Conservation (phyloP, 2,797 vertebrate genomes). For the Arremon brunneinucha region DNA sequence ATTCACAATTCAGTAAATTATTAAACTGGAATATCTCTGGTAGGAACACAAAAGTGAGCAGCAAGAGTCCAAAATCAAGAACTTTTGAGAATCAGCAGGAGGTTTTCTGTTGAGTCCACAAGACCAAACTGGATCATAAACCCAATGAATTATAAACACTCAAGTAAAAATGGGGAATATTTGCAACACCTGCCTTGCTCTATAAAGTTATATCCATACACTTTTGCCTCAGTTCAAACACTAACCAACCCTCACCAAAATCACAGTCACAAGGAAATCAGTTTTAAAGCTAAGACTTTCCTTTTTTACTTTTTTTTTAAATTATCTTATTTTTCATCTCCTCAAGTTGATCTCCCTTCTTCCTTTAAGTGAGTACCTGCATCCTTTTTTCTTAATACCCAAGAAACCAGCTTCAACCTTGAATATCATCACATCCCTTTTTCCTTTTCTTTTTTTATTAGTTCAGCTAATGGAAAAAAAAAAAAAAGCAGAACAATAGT, state of each 20-base stretch:
- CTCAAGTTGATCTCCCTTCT: not conserved
- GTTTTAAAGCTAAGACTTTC: not conserved
- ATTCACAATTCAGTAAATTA: not conserved
- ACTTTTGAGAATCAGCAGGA: not conserved
- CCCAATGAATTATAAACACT: not conserved
- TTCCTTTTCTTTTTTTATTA: not conserved
- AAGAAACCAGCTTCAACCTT: slow-evolving; percentile 8
- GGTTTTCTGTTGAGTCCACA: not conserved
- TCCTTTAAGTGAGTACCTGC: not conserved
- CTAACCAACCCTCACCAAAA: not conserved
- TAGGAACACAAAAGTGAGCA: not conserved
- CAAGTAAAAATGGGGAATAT: not conserved
- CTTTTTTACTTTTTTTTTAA: not conserved
- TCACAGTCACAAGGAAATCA: not conserved
- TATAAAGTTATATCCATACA: not conserved
- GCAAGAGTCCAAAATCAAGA: not conserved
- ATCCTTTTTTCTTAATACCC: not conserved
- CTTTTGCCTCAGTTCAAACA: not conserved
- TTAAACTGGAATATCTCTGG: not conserved
- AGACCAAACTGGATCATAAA: not conserved
- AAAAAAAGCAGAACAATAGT: not conserved
- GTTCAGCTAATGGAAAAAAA: not conserved
- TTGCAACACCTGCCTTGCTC: not conserved
- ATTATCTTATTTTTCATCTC: not conserved
- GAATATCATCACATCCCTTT: not conserved